Evolutionary conservation across 2,888 invertebrate species (phyloP), one percentile per base, ranked within the genome.

Genomic region (Conchocele bisecta): DNA sequence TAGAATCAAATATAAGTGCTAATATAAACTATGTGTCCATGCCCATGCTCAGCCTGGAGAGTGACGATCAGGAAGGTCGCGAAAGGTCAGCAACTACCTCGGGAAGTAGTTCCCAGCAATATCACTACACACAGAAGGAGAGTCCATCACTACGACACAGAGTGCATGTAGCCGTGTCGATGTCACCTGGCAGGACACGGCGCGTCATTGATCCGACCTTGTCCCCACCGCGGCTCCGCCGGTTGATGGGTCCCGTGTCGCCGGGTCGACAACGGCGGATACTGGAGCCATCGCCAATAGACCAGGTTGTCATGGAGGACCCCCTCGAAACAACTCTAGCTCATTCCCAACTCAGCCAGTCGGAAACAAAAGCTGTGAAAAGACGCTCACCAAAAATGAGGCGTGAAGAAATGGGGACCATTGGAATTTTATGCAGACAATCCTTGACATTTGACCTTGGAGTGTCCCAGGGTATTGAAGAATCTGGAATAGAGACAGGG

Each of bases 361-460:
- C 64, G 17, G 57, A 37, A 33, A 56, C 53, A 26, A 73, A 69
- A 65, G 33, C 63, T 65, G 64, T 68, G 37, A 50, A 57, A 24
- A 53, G 39, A 44, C 66, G 70, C 33, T 71, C 80, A 75, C 66
- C 80, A 63, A 71, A 77, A 58, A 70, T 76, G 56, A 82, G 79
- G 61, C 68, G 73, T 15, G 69, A 84, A 64, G 81, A 82, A 20
- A 83, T 81, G 82, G 88, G 85, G 66, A 89, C 89, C 54, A 84
- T 89, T 57, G 86, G 86, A 51, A 84, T 84, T 35, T 82, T 89
- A 35, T 89, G 89, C 81, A 84, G 87, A 76, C 89, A 89, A 56
- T 86, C 88, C 5, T 84, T 89, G 81, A 84, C 87, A 20, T 87
- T 89, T 72, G 87, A 88, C 67, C 76, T 88, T 42, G 88, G 88